phyloP scores from a whole-genome alignment of 1,140 invertebrate species.

The Acyrthosiphon pisum region DNA sequence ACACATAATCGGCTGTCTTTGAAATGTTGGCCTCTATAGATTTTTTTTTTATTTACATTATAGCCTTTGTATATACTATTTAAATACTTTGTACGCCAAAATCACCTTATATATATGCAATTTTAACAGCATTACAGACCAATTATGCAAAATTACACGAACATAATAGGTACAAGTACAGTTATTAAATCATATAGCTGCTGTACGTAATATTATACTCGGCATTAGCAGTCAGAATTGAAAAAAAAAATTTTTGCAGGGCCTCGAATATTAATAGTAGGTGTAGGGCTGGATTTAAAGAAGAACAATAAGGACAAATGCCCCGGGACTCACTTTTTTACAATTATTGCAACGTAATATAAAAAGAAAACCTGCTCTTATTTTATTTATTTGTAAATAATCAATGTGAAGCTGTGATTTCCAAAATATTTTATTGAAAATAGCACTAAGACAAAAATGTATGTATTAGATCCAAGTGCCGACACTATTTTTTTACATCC shows the following conservation, averaged over 20 bases:
- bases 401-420: neutral
- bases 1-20: neutral
- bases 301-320: neutral
- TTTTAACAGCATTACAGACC: neutral
- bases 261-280: neutral
- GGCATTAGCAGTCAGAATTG: neutral
- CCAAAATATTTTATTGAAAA: neutral
- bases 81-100: neutral
- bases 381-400: neutral
- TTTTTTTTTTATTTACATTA: neutral
- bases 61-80: neutral
- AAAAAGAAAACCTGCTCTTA: neutral
- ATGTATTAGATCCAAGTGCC: neutral
- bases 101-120: neutral
- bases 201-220: neutral
- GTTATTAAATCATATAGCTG: neutral
- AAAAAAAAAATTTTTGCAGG: neutral
- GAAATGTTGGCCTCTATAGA: neutral
- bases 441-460: neutral
- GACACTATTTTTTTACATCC: neutral
- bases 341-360: neutral
- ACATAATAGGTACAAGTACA: no score
- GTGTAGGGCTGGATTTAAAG: neutral
- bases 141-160: neutral
- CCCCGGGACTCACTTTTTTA: neutral